Evolutionary conservation across 2,797 vertebrate species (phyloP), one percentile per base, ranked within the genome.

Genomic region (Oceanodroma leucorhoa): DNA sequence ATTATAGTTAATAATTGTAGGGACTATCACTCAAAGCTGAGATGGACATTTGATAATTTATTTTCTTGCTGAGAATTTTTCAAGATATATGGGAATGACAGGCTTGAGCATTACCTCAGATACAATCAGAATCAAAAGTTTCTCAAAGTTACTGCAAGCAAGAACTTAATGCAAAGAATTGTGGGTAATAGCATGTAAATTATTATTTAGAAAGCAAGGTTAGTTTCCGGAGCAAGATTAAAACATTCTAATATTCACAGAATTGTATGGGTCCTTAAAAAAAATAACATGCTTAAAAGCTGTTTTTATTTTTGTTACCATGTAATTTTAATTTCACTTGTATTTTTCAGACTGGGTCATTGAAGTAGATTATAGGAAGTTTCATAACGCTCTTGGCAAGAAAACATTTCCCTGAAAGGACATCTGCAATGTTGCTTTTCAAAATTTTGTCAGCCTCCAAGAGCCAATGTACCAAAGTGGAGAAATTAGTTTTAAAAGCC

Each of bases 1-100:
- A 87, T 95, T 91, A 77, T 36, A 89, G 61, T 50, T 87, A 92
- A 66, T 26, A 87, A 61, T 57, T 79, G 48, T n/a, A 93, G 54
- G 60, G 67, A 45, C 36, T 82, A 72, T 93, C 80, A 89, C 22
- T 83, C 79, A 82, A 53, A 91, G 51, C 14, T 80, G 65, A 91
- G 50, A 90, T 1, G 70, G 79, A 77, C 53, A 78, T 73, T 77
- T 75, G 38, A 71, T 46, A 0, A 14, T 48, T 81, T 64, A 9
- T 76, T 93, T 85, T 58, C 46, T 76, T 9, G 0, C 32, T 91
- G 29, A 65, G 17, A 82, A 77, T 67, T 81, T 83, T 81, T 86
- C 41, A 80, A 87, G 45, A 48, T 70, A 54, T 34, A 32, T 57
- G 30, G 9, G 40, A 83, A 55, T 78, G n/a, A 78, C 72, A 66